These are phyloP conservation scores for Brachionus calyciflorus DNA, from an alignment of 1,140 invertebrate species.

Conservation along the genomic window DNA sequence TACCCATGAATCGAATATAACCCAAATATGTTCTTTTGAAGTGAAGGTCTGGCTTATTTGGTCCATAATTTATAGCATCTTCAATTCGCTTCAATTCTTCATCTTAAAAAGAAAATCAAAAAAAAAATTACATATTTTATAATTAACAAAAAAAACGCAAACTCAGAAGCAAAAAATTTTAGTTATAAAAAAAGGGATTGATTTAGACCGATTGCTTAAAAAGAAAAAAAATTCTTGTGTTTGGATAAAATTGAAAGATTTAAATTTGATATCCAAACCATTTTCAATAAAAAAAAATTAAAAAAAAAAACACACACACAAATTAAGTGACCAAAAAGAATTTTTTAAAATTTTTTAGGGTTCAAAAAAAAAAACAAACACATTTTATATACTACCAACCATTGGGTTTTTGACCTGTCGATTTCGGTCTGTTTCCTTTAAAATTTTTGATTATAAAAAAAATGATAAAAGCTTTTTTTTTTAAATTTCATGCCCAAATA, in stretches of 20 bases:
- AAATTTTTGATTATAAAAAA: not conserved
- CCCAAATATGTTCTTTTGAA: conserved; percentile 54
- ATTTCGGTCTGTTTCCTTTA: conserved; percentile 25
- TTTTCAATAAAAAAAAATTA: no score
- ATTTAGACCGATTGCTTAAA: not conserved
- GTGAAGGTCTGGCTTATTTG: conserved; percentile 49
- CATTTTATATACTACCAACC: conserved; percentile 7
- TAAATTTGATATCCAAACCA: not conserved
- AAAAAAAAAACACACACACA: no score
- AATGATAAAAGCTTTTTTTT: not conserved
- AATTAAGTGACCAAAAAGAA: no score
- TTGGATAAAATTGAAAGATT: not conserved
- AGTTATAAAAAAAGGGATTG: not conserved
- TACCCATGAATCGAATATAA: conserved; percentile 58
- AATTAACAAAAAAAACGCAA: not conserved
- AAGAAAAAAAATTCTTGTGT: not conserved
- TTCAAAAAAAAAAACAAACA: not conserved
- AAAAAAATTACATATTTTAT: not conserved
- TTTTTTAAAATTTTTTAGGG: not conserved
- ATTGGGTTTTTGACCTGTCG: conserved; percentile 7
- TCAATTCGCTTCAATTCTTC: conserved; percentile 39
- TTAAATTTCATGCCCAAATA: no score
- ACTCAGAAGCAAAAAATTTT: no score
- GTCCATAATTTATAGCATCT: conserved; percentile 26
- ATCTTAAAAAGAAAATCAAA: not conserved